A percentile compares a stretch with the other conserved stretches of the same genome.
Evolutionary conservation across 1,140 invertebrate species (phyloP).

Genomic region (Neodiprion pinetum): DNA sequence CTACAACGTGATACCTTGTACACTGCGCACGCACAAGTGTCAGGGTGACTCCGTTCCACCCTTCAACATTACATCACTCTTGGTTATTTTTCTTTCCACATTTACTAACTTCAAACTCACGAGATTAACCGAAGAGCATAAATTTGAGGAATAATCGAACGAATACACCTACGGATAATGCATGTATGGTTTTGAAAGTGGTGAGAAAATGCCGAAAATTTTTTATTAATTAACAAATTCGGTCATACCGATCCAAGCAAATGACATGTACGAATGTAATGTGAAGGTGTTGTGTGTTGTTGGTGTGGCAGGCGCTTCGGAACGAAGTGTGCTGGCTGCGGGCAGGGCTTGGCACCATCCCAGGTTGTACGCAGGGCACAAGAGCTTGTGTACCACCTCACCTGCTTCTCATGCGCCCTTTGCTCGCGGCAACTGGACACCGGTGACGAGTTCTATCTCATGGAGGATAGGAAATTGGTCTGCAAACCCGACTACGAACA

Average conservation of each 20-base stretch:
- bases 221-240: slow-evolving; percentile 15
- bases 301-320: slow-evolving; percentile 90
- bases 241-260: background rate
- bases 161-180: background rate
- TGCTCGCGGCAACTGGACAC: slow-evolving; percentile 95
- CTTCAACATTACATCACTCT: too few relatives aligned
- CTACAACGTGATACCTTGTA: too few relatives aligned
- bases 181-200: slow-evolving; percentile 6
- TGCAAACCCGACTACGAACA: slow-evolving; percentile 98
- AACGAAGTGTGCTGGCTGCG: slow-evolving; percentile 96
- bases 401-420: slow-evolving; percentile 96
- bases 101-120: background rate
- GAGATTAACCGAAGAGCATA: background rate
- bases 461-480: slow-evolving; percentile 96
- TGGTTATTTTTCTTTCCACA: too few relatives aligned
- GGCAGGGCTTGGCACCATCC: slow-evolving; percentile 94
- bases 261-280: slow-evolving; percentile 59
- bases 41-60: too few relatives aligned
- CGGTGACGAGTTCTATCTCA: slow-evolving; percentile 97
- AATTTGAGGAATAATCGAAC: slow-evolving; percentile 2
- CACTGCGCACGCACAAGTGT: too few relatives aligned
- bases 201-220: background rate
- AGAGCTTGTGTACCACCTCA: slow-evolving; percentile 95
- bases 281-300: slow-evolving; percentile 66
- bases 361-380: slow-evolving; percentile 94